Evolutionary conservation across 2,797 vertebrate species (phyloP).

Genomic region (Phoebastria nigripes): DNA sequence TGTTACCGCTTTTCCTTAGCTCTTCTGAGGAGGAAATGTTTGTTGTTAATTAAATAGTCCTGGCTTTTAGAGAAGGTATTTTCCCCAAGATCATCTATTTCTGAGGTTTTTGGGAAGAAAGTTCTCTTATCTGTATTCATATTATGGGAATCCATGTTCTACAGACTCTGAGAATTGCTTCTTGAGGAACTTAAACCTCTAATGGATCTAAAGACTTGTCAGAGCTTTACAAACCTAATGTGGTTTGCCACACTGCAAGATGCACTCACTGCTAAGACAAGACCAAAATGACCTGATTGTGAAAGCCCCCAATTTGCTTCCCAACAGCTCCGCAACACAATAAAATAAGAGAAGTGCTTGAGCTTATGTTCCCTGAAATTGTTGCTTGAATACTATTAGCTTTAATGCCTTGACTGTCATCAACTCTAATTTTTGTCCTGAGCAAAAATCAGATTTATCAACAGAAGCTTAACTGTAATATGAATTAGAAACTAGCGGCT

Average conservation of each 20-base stretch:
- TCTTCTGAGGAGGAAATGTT: not conserved
- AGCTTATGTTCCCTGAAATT: not conserved
- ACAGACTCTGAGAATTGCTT: not conserved
- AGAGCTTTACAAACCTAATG: not conserved
- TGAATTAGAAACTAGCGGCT: not conserved
- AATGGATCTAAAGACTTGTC: not conserved
- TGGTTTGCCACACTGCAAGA: not conserved
- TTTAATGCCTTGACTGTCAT: not conserved
- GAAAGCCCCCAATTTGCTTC: not conserved
- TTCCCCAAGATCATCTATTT: not conserved
- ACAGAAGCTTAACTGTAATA: not conserved
- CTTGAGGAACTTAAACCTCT: not conserved
- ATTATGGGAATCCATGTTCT: not conserved
- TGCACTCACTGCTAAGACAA: not conserved
- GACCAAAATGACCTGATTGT: not conserved
- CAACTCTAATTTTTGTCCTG: not conserved
- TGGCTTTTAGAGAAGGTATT: not conserved
- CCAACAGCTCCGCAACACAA: not conserved
- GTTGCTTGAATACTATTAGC: not conserved
- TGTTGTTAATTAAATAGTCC: not conserved
- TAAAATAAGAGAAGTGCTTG: not conserved
- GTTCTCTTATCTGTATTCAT: not conserved
- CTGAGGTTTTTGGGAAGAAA: not conserved
- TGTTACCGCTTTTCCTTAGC: not conserved
- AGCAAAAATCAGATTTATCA: not conserved